Conservation (phyloP, 2,888 invertebrate species). For the Vesta saturnalis region DNA sequence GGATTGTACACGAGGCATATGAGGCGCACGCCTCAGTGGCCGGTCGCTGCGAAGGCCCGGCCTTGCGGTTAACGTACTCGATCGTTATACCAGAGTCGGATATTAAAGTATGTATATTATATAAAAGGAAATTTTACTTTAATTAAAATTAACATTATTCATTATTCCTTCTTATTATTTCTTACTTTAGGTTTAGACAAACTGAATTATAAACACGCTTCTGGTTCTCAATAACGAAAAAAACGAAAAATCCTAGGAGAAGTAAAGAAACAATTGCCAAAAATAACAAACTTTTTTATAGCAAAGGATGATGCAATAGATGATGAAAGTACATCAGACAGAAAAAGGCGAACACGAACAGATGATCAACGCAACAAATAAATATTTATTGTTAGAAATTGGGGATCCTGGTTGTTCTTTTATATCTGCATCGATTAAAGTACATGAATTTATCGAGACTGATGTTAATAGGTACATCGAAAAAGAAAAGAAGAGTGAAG, state of each 20-base stretch:
- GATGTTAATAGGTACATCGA: not conserved
- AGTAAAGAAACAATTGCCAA: slow-evolving; percentile 1
- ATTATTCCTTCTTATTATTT: no score
- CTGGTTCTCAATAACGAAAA: not conserved
- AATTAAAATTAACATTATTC: no score
- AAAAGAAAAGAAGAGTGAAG: slow-evolving; percentile 4
- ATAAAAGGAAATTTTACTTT: no score
- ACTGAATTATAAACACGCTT: no score
- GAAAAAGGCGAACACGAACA: no score
- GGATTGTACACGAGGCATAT: slow-evolving; percentile 4
- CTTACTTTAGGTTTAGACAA: no score
- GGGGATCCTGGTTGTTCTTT: slow-evolving; percentile 2
- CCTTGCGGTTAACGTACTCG: no score
- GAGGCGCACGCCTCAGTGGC: not conserved
- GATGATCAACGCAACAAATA: not conserved
- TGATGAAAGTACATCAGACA: slow-evolving; percentile 2
- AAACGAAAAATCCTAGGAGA: slow-evolving; percentile 7
- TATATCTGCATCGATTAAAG: slow-evolving; percentile 3
- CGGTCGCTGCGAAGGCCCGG: not conserved
- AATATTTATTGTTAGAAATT: slow-evolving; percentile 8
- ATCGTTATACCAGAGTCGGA: no score
- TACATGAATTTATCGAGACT: slow-evolving; percentile 5
- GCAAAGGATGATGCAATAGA: not conserved
- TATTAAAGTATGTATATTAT: no score
- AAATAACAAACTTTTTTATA: slow-evolving; percentile 5